phyloP scores from a whole-genome alignment of 2,113 vertebrate genomes.

The Stomatorhinus ivindoensis region DNA sequence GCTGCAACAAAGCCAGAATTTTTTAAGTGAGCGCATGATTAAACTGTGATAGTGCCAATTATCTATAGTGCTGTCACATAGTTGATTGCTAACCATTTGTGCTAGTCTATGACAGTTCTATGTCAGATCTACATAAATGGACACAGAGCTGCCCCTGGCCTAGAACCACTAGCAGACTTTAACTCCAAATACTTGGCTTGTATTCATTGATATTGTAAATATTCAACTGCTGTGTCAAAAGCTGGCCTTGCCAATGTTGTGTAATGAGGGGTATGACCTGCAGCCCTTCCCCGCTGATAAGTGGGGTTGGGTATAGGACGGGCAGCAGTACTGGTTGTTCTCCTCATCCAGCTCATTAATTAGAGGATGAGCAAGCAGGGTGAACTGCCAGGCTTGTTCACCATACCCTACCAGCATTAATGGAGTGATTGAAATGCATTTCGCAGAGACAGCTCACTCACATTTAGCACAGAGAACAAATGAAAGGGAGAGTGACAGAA shows the following conservation, averaged over 20 bases:
- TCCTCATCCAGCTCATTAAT: constrained; percentile 24
- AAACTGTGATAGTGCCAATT: neutral
- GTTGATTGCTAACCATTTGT: neutral
- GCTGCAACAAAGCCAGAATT: neutral
- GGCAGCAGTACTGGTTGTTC: neutral
- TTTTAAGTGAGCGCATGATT: neutral
- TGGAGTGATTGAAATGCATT: constrained; percentile 22
- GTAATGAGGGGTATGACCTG: constrained; percentile 24
- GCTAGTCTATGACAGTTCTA: neutral
- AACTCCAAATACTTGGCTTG: neutral
- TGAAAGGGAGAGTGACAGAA: neutral
- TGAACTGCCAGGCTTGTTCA: neutral
- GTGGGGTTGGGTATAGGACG: neutral
- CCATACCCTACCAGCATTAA: constrained; percentile 2
- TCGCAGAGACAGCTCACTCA: constrained; percentile 10
- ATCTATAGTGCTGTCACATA: neutral
- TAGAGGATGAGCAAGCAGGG: neutral
- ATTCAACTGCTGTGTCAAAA: constrained; percentile 6
- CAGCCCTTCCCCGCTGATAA: constrained; percentile 13
- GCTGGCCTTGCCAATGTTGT: neutral
- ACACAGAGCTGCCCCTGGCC: neutral
- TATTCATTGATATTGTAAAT: neutral
- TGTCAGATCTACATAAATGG: neutral
- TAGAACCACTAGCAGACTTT: neutral
- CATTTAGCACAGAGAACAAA: neutral